A percentile compares a stretch with the other conserved stretches of the same genome.
Conservation (phyloP, 1,140 invertebrate genomes). For the Pseudobourletiella spinata region DNA sequence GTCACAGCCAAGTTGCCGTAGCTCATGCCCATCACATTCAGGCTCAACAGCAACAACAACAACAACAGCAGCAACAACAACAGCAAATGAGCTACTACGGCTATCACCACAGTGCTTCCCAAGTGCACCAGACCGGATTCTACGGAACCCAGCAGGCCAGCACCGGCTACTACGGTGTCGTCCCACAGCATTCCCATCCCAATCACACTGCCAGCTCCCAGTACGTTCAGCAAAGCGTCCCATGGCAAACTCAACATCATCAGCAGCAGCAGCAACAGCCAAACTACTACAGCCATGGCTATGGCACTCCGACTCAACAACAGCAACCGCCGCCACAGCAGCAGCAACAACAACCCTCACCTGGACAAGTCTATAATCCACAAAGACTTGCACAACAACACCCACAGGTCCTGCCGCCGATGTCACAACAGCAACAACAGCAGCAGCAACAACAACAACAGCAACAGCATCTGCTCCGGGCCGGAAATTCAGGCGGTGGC, state of each 20-base stretch:
- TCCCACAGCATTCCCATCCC: not conserved
- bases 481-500: not conserved
- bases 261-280: conserved; percentile 1
- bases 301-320: not conserved
- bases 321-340: conserved; percentile 5
- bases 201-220: not conserved
- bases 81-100: not conserved
- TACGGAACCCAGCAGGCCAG: not conserved
- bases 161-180: not conserved
- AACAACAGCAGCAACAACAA: not conserved
- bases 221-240: not conserved
- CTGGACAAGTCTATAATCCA: too few species aligned
- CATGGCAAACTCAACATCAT: not conserved
- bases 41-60: not conserved
- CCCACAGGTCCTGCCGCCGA: not conserved
- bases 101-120: not conserved
- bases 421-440: conserved; percentile 11
- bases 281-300: not conserved
- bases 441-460: conserved; percentile 12
- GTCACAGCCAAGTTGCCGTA: not conserved
- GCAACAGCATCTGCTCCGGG: not conserved
- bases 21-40: not conserved
- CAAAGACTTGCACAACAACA: too few species aligned
- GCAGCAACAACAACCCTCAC: conserved; percentile 3
- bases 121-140: not conserved